These are phyloP conservation scores for Apeltes quadracus DNA, from an alignment of 2,113 vertebrate genomes.

Conservation along the genomic window DNA sequence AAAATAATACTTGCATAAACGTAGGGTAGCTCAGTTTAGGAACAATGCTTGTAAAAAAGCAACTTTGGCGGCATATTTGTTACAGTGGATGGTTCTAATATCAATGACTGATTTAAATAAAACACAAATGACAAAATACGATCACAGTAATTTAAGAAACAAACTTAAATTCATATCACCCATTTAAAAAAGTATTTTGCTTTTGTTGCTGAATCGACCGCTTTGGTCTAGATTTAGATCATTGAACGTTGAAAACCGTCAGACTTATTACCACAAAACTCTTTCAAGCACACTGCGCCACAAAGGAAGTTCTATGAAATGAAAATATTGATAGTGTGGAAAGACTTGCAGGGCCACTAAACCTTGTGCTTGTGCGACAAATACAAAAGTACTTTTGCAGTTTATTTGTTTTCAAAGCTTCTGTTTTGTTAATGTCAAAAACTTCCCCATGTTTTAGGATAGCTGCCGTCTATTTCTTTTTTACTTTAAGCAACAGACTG, in stretches of 20 bases:
- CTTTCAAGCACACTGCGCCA: background rate
- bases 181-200: background rate
- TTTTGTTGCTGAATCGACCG: background rate
- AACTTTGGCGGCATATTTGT: background rate
- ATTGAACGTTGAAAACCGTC: background rate
- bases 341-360: constrained; percentile 1
- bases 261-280: background rate
- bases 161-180: background rate
- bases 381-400: background rate
- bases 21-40: background rate
- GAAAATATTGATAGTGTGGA: background rate
- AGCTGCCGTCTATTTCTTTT: background rate
- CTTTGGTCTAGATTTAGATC: background rate
- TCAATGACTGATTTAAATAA: background rate
- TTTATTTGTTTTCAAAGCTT: background rate
- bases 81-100: background rate
- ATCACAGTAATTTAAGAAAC: background rate
- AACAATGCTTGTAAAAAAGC: constrained; percentile 6
- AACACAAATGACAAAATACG: background rate
- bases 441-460: background rate
- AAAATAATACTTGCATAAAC: background rate
- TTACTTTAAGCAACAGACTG: background rate
- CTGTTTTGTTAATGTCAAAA: background rate
- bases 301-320: constrained; percentile 10
- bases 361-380: background rate